Evolutionary conservation across 2,888 invertebrate species (phyloP).

Genomic region (Campoletis raptor): DNA sequence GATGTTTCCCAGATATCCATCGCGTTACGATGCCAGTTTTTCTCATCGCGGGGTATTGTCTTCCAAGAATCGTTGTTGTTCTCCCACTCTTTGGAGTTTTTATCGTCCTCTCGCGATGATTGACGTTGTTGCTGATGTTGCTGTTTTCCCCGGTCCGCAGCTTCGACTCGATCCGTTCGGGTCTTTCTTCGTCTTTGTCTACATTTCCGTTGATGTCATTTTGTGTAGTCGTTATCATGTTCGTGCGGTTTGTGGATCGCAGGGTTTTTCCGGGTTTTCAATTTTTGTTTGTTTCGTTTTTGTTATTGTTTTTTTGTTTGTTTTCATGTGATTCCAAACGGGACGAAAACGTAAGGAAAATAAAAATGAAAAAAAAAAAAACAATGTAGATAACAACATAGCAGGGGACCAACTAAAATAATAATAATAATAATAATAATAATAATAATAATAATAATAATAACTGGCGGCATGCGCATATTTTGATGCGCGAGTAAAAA

Average conservation of each 20-base stretch:
- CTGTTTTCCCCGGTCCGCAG: conserved; percentile 75
- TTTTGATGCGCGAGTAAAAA: background rate
- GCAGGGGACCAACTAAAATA: conserved; percentile 15
- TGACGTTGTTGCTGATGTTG: conserved; percentile 76
- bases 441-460: too few species aligned
- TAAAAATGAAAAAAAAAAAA: conserved; percentile 76
- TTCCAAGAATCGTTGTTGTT: conserved; percentile 73
- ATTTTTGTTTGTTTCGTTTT: conserved; percentile 21
- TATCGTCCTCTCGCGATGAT: conserved; percentile 72
- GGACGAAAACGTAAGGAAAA: conserved; percentile 78
- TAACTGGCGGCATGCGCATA: conserved; percentile 25
- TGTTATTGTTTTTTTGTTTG: conserved; percentile 16
- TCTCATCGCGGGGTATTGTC: conserved; percentile 78
- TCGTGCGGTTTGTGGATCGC: conserved; percentile 81
- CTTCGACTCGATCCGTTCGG: conserved; percentile 77
- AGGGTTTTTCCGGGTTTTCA: conserved; percentile 40
- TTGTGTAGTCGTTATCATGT: conserved; percentile 63
- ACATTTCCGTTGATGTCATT: conserved; percentile 72
- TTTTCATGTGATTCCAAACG: conserved; percentile 71
- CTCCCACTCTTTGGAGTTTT: conserved; percentile 80
- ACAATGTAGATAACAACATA: conserved; percentile 20
- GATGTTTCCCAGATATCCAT: conserved; percentile 82
- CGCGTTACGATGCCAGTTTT: conserved; percentile 84
- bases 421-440: too few species aligned
- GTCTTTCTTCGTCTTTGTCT: conserved; percentile 83